Evolutionary conservation across 1,140 invertebrate species (phyloP), one percentile per base, ranked within the genome.

Genomic region (Tetranychus urticae): DNA sequence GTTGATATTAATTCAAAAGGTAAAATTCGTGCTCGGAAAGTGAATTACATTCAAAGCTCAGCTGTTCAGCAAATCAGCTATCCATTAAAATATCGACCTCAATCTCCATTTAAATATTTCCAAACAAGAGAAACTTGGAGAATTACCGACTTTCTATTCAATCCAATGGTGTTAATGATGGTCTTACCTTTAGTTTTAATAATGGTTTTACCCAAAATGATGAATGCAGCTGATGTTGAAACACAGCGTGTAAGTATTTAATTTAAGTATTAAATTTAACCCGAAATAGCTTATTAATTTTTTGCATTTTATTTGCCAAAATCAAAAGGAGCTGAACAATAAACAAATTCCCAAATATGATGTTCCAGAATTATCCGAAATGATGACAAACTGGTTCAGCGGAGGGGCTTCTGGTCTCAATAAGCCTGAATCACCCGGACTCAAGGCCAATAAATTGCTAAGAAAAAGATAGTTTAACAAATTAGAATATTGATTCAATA

Each of bases 131-230:
- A 97, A 71, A 88, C 94, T 68, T 93, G 90, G 90, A 80, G 88
- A 68, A 77, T 88, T 6, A 93, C 88, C 10, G 91, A 97, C 73
- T 88, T 97, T 68, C 71, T 97, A 2, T 88, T 96, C 69, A 94
- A 88, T 75, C 91, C 92, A 47, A 96, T 96, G 91, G 85, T 97
- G 1, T 77, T 97, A 59, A 97, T 96, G 84, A 97, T 97, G 90
- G 81, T 96, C 34, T 69, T 94, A 57, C 92, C 92, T 1, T 74
- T 97, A 12, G 66, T 94, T 1, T 71, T 96, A 0, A 86, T 97
- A 64, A 85, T 96, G 80, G 77, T 96, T 61, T 73, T 96, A 66
- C 91, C 92, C 10, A 93, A 94, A 74, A 83, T 96, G 77, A 88
- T 97, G 81, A 94, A 89, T 70, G 69, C 74, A 59, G 70, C 70